Base-by-base conservation (phyloP, 2,888 invertebrate genomes). In the Gymnocheta viridis region DNA sequence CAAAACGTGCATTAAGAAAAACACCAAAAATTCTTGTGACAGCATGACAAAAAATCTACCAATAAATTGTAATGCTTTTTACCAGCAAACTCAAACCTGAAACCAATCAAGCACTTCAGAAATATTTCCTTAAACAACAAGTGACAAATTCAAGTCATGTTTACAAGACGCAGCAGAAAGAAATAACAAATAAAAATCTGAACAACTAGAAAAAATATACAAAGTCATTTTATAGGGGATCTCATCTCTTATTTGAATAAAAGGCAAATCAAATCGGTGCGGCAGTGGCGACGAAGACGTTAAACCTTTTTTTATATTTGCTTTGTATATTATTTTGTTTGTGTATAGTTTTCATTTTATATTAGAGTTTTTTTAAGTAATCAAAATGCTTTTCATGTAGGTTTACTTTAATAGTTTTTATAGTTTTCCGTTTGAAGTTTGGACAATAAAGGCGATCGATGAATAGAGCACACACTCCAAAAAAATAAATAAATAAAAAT, bases 81-180 rank as follows among this genome's bases (percentile, higher is more conserved):
- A 56, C 76, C 54, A 62, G 19, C 9, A 27, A 67, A 19, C 19
- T 29, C 4, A 60, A 64, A 38, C 10, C 35, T 22, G 5, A 66
- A 67, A 41, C 14, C 47, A 64, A 62, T 74, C 22, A 24, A 32
- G 56, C 12, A n/a, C n/a, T 12, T 17, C n/a, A 17, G 14, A 47
- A 44, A 7, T 7, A 24, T 47, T 24, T 66, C 22, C 17, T 35
- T 5, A 49, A 56, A 74, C 38, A 27, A 58, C 64, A 79, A 83
- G 74, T 84, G 72, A 84, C 77, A 81, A 81, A 77, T 81, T 84
- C 83, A 80, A 84, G 83, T 84, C 83, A 84, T 81, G 80, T 84
- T 81, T 77, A 79, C 17, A 19, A 62, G 35, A 64, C 54, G 17
- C 60, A 29, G 19, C n/a, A 72, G 29, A 64, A 44, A 72, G 29